Conservation (phyloP, 1,140 invertebrate species). For the Tetramorium alpestre region DNA sequence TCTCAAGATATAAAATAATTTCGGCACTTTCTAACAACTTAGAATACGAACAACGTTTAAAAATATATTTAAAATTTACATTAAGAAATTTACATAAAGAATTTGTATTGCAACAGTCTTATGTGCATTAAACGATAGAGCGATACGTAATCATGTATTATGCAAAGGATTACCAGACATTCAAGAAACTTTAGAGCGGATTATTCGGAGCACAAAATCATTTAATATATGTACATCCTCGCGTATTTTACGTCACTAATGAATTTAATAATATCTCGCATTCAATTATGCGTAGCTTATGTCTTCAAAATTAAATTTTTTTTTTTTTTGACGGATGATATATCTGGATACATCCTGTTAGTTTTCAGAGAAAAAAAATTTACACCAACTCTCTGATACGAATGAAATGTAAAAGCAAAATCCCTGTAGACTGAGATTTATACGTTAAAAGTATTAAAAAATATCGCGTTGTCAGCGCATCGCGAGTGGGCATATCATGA, state of each 20-base stretch:
- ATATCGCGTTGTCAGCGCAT: neutral
- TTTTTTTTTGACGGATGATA: neutral
- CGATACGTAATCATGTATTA: neutral
- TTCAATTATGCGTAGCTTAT: neutral
- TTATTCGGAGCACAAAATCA: neutral
- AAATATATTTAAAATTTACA: no score
- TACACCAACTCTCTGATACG: neutral
- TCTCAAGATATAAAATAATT: neutral
- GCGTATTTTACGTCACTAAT: neutral
- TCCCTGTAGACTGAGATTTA: neutral
- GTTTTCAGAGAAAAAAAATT: neutral
- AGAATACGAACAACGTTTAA: no score
- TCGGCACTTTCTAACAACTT: no score
- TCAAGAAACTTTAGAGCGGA: constrained; percentile 6
- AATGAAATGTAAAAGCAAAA: neutral
- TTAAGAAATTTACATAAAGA: no score
- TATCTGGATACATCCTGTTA: neutral
- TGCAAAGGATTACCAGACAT: neutral
- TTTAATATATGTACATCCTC: neutral
- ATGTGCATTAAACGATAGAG: neutral
- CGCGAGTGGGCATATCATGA: neutral
- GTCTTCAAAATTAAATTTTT: no score
- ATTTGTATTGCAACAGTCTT: no score
- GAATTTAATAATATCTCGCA: neutral
- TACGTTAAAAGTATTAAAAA: neutral